Evolutionary conservation across 2,888 invertebrate species (phyloP), one percentile per base, ranked within the genome.

Genomic region (Epinotia nisella): DNA sequence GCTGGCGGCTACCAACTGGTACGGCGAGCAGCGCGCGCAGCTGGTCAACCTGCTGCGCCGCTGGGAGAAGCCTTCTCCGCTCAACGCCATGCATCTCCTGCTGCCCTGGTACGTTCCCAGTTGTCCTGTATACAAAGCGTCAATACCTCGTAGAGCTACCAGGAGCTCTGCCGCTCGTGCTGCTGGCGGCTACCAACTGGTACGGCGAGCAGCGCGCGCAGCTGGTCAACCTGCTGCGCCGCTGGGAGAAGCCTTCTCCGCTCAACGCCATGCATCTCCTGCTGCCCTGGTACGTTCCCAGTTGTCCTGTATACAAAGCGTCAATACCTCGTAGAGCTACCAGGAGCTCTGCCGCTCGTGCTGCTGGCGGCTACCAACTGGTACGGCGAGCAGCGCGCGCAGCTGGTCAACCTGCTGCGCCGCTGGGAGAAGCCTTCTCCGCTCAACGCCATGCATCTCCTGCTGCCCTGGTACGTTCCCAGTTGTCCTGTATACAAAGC

Each of bases 211-310:
- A 96, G 83, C 92, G 98, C 29, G 95, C 96, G 10, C 98, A 98
- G 85, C 95, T 99, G 74, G 96, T 99, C 83, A 95, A 97, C 0
- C 94, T 99, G 86, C 87, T 99, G n/a, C 94, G 96, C 56, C 95
- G 96, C n/a, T 99, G 99, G 99, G 94, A 95, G 76, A 96, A 96
- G 3, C 94, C 99, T 45, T 95, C 96, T 70, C 98, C 99, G 0
- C 94, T 98, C 73, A 97, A 98, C 90, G 98, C 99, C 0, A 94
- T 99, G 82, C 98, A 99, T 86, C 92, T 99, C 70, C 94, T 99
- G 70, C 90, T 99, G 76, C 99, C 99, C 35, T 97, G 98, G 98
- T 98, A 91, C 90, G 90, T n/a, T n/a, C n/a, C n/a, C n/a, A n/a
- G n/a, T n/a, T 85, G 1, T 3, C 13, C 41, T 13, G 3, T 15